Evolutionary conservation across 2,888 invertebrate genomes (phyloP).

Genomic region (Scaptomyza caliginosa): DNA sequence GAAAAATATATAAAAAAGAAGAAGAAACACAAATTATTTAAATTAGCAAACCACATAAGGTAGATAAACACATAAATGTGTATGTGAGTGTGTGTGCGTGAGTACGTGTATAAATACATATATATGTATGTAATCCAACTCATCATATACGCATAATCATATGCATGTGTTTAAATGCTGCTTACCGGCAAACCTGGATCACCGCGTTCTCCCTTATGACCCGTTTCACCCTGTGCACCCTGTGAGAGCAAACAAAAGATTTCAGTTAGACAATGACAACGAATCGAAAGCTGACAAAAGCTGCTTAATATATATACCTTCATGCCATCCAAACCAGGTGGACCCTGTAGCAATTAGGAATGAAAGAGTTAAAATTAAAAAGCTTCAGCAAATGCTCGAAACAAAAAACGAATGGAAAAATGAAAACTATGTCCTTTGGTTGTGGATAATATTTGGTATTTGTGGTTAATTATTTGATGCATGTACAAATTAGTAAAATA

Average conservation of each 20-base stretch:
- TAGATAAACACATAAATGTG: conserved; percentile 31
- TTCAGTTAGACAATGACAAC: conserved; percentile 17
- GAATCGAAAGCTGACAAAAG: conserved; percentile 1
- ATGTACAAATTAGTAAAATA: conserved; percentile 19
- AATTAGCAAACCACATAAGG: conserved; percentile 70
- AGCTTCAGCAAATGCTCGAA: conserved; percentile 44
- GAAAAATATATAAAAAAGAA: conserved; percentile 35
- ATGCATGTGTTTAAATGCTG: conserved; percentile 61
- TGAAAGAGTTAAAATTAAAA: conserved; percentile 48
- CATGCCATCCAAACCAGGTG: conserved; percentile 97
- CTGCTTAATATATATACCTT: conserved; percentile 87
- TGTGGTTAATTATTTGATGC: conserved; percentile 19
- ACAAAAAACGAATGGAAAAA: not conserved
- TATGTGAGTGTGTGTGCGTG: conserved; percentile 14
- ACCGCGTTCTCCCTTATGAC: conserved; percentile 95
- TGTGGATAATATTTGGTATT: not conserved
- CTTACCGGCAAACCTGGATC: conserved; percentile 97
- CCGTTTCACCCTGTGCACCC: conserved; percentile 97
- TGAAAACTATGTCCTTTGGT: conserved; percentile 8
- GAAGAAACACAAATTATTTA: conserved; percentile 69
- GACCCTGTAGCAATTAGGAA: conserved; percentile 87
- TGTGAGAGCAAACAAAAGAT: conserved; percentile 81
- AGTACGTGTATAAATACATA: conserved; percentile 17
- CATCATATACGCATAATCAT: not conserved
- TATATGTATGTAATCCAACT: conserved; percentile 16